These are phyloP conservation scores for Cavia porcellus DNA, from an alignment of 2,113 vertebrate species.

Conservation along the genomic window DNA sequence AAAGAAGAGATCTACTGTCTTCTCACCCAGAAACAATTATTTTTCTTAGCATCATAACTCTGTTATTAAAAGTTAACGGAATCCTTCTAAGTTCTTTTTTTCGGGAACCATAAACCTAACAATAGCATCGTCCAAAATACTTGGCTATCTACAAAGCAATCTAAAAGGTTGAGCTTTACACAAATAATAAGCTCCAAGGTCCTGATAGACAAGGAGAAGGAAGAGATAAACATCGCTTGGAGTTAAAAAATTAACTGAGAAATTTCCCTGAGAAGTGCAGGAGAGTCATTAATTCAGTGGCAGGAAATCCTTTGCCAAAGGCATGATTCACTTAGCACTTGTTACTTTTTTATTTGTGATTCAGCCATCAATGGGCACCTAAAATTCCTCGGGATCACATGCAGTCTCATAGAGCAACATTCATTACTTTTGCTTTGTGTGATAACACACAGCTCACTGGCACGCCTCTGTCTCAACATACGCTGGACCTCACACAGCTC, in stretches of 20 bases:
- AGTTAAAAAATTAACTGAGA: background rate
- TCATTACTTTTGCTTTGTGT: constrained; percentile 31
- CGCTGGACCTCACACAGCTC: background rate
- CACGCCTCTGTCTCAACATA: background rate
- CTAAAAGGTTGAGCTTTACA: background rate
- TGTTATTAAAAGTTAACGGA: background rate
- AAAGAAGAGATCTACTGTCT: background rate
- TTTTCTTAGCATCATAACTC: background rate
- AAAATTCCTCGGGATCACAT: background rate
- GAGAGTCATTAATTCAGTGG: background rate
- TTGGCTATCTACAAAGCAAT: background rate
- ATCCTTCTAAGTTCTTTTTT: background rate
- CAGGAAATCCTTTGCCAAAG: background rate
- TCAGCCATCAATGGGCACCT: background rate
- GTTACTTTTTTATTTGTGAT: background rate
- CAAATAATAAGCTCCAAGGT: background rate
- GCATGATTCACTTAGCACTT: background rate
- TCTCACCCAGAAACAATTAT: background rate
- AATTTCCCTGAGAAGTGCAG: background rate
- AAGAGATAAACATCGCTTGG: background rate
- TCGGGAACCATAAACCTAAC: background rate
- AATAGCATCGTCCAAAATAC: background rate
- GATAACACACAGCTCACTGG: background rate
- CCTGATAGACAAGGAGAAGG: background rate
- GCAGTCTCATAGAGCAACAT: background rate